These are phyloP conservation scores for Deilephila elpenor DNA, from an alignment of 2,888 invertebrate species.

Conservation along the genomic window DNA sequence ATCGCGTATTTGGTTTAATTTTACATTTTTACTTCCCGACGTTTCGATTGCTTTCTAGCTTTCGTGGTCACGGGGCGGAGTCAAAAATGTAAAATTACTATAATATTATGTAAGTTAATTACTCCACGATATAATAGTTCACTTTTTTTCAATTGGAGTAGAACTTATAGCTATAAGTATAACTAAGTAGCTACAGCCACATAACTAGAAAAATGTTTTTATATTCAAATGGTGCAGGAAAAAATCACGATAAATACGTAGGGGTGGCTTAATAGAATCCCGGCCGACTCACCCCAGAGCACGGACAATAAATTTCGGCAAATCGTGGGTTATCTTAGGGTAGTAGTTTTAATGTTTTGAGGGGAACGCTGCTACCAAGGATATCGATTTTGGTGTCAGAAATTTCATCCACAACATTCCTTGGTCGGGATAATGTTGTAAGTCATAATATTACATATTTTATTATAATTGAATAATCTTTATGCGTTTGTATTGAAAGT, in stretches of 20 bases:
- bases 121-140: too few relatives aligned
- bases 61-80: too few relatives aligned
- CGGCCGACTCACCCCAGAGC: background rate
- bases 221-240: background rate
- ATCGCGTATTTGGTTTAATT: too few relatives aligned
- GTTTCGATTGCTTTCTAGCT: too few relatives aligned
- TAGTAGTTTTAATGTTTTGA: conserved; percentile 15
- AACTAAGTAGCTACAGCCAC: too few relatives aligned
- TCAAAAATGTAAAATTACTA: too few relatives aligned
- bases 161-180: too few relatives aligned
- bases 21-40: too few relatives aligned
- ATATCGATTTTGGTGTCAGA: conserved; percentile 5
- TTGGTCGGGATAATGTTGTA: background rate
- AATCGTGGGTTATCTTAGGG: conserved; percentile 6
- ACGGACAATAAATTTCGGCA: conserved; percentile 10
- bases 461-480: too few relatives aligned
- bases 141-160: background rate
- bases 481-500: too few relatives aligned
- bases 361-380: background rate
- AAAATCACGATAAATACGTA: conserved; percentile 14
- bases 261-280: conserved; percentile 13
- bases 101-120: too few relatives aligned
- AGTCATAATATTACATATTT: background rate
- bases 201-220: background rate
- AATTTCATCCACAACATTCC: background rate